Evolutionary conservation across 2,113 vertebrate species (phyloP), one percentile per base, ranked within the genome.

Genomic region (Mobula hypostoma): DNA sequence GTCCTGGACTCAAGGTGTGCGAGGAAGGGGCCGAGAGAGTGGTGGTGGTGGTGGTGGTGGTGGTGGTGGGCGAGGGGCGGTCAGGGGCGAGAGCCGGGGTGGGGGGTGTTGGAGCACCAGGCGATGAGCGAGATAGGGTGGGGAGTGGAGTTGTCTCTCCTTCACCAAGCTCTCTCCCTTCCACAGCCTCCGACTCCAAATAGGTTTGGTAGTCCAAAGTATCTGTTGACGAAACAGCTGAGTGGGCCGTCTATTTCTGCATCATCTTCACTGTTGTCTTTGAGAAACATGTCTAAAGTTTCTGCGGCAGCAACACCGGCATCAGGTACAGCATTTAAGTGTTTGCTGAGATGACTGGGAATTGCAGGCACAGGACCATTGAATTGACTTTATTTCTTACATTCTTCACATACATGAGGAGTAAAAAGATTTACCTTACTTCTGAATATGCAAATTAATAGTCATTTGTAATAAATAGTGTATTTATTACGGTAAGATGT

Each of bases 251-350:
- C 17, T 70, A 93, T 93, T 48, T 40, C 91, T 4, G 68, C 11
- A 15, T 93, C 91, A 7, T n/a, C 36, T 29, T 36, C 91, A 32
- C 3, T 56, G 4, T 56, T 74, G 48, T 9, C 83, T 40, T 29
- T 40, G n/a, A 74, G 70, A 93, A 40, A 24, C 32, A 72, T 93
- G 68, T 74, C 91, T 29, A 76, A 93, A 93, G 85, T 19, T 90
- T 1, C 85, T 29, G 72, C 68, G 2, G 90, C 19, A 5, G 40
- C 8, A 56, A 68, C 66, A 27, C 70, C 40, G 0, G 1, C 91
- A 48, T 15, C 68, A 93, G 91, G 91, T 93, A 93, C n/a, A 7
- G 5, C 15, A 74, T 74, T 15, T 19, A 3, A 68, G 68, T 21
- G 72, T 1, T 21, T 74, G 72, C 72, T 74, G 21, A 17, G 17